These are phyloP conservation scores for Euclidia mi DNA, from an alignment of 2,888 invertebrate genomes.

Conservation along the genomic window DNA sequence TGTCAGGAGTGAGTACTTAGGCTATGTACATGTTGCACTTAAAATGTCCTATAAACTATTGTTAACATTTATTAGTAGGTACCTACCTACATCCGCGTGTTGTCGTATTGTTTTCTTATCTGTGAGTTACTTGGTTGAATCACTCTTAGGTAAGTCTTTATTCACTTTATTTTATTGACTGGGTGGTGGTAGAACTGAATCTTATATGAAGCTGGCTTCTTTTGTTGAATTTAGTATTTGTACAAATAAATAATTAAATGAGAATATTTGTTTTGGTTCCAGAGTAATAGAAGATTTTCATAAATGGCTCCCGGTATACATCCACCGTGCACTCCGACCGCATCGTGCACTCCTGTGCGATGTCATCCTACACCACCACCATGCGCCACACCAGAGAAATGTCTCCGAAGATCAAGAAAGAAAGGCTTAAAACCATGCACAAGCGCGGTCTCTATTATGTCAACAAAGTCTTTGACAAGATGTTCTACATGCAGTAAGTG, in stretches of 20 bases:
- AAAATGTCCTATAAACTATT: too few species aligned
- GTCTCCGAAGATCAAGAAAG: conserved; percentile 70
- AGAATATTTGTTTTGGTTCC: conserved; percentile 47
- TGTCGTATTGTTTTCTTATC: too few species aligned
- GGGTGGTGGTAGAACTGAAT: conserved; percentile 72
- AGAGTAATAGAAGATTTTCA: conserved; percentile 56
- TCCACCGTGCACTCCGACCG: conserved; percentile 81
- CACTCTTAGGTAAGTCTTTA: conserved; percentile 53
- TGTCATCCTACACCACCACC: conserved; percentile 81
- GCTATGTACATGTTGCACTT: too few species aligned
- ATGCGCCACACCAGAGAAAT: conserved; percentile 77
- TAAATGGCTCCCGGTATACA: conserved; percentile 77
- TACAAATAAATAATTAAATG: conserved; percentile 1
- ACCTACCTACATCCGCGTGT: too few species aligned
- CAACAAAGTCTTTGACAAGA: conserved; percentile 69
- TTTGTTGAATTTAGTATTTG: conserved; percentile 20
- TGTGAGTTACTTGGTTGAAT: too few species aligned
- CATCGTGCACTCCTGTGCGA: conserved; percentile 76
- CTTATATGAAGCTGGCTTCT: conserved; percentile 70
- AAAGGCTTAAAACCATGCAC: conserved; percentile 74
- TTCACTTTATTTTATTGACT: conserved; percentile 48
- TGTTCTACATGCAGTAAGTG: conserved; percentile 72
- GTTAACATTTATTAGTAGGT: too few species aligned
- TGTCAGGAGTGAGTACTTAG: too few species aligned
- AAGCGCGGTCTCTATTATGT: conserved; percentile 82